Conservation (phyloP, 2,113 vertebrate species). For the Embiotoca jacksoni region DNA sequence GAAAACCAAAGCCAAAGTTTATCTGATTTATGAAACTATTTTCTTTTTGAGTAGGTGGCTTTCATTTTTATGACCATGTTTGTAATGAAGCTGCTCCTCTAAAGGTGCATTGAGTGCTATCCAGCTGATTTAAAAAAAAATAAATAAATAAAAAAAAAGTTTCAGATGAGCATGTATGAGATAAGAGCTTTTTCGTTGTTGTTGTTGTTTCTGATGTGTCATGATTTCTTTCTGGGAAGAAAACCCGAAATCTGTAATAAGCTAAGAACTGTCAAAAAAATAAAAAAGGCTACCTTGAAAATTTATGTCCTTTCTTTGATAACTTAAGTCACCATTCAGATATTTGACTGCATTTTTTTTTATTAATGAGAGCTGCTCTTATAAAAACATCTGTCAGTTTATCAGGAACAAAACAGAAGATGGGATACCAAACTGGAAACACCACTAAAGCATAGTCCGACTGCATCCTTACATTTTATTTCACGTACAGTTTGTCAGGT, state of each 20-base stretch:
- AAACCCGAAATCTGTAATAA: conserved; percentile 40
- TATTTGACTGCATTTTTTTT: background rate
- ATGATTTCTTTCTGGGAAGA: conserved; percentile 48
- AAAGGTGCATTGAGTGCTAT: background rate
- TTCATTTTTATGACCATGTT: conserved; percentile 46
- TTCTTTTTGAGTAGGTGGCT: conserved; percentile 34
- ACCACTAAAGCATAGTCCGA: background rate
- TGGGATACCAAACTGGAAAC: background rate
- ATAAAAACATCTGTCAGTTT: background rate
- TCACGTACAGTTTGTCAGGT: background rate
- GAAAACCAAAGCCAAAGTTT: conserved; percentile 68
- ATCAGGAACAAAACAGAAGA: background rate
- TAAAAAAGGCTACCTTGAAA: conserved; percentile 36
- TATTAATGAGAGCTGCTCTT: conserved; percentile 13
- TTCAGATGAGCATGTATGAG: conserved; percentile 8
- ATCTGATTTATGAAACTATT: conserved; percentile 31
- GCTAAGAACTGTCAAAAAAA: conserved; percentile 27
- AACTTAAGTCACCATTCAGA: background rate
- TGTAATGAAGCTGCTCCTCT: conserved; percentile 29
- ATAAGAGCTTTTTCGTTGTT: background rate
- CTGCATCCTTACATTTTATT: background rate
- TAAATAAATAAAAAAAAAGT: background rate
- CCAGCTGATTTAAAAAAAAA: background rate
- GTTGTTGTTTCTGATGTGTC: conserved; percentile 41
- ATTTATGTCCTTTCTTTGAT: background rate